phyloP scores from a whole-genome alignment of 2,888 invertebrate genomes.

The Thera britannica region DNA sequence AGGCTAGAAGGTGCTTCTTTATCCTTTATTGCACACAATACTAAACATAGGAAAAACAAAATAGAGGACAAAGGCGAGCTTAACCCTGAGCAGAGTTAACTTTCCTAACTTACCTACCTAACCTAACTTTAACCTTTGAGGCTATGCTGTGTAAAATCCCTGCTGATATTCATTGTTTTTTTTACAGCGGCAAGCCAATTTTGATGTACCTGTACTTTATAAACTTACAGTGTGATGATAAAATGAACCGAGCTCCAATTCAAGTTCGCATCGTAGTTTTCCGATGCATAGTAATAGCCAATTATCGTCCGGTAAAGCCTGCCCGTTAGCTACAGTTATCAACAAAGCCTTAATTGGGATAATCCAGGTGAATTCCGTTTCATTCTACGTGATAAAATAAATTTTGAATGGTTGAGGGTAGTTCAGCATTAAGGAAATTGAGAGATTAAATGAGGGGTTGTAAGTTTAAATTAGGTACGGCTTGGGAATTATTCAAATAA shows the following conservation, averaged over 20 bases:
- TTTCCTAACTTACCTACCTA: no score
- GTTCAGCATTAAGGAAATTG: constrained; percentile 35
- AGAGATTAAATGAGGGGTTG: constrained; percentile 32
- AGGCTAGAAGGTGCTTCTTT: no score
- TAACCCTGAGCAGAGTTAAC: no score
- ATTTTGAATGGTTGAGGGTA: constrained; percentile 33
- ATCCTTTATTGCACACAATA: no score
- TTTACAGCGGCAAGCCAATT: no score
- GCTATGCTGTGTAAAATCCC: no score
- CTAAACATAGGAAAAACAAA: no score
- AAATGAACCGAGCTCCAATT: not conserved
- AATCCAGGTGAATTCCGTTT: constrained; percentile 42
- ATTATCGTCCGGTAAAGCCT: constrained; percentile 34
- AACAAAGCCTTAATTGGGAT: constrained; percentile 43
- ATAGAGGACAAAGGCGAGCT: no score
- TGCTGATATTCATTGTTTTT: no score
- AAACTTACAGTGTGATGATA: not conserved
- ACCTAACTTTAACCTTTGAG: no score
- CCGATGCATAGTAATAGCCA: constrained; percentile 44
- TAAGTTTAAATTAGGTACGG: constrained; percentile 35
- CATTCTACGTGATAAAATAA: constrained; percentile 41
- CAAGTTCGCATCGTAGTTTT: not conserved
- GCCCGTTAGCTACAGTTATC: constrained; percentile 40
- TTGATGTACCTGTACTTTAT: no score
- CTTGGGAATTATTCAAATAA: constrained; percentile 31